These are phyloP conservation scores for Coregonus suidteri DNA, from an alignment of 2,797 vertebrate genomes.

Conservation along the genomic window DNA sequence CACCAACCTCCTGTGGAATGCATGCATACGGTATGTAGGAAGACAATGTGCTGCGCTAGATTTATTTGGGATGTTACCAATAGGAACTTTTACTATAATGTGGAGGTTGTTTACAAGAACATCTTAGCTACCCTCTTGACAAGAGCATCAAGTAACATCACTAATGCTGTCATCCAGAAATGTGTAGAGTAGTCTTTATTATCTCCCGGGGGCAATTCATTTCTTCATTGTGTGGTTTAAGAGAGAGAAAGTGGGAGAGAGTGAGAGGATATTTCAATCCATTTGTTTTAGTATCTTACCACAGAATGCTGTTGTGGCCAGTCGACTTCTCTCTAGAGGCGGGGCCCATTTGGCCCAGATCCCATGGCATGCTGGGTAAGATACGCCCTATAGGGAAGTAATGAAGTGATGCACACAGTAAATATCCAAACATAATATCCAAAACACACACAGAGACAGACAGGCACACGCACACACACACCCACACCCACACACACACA, in stretches of 20 bases:
- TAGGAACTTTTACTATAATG: too few species aligned
- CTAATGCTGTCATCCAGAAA: neutral
- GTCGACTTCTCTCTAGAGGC: constrained; percentile 81
- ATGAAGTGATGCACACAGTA: constrained; percentile 8
- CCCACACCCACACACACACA: constrained; percentile 9
- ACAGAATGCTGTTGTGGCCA: constrained; percentile 86
- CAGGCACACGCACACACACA: neutral
- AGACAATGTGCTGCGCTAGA: too few species aligned
- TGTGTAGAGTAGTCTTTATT: too few species aligned
- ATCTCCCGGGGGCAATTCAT: too few species aligned
- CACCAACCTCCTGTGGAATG: too few species aligned
- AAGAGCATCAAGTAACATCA: neutral
- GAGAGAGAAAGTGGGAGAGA: neutral
- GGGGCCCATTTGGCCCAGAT: constrained; percentile 90
- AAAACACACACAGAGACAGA: neutral
- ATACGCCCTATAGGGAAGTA: constrained; percentile 74
- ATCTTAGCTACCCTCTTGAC: neutral
- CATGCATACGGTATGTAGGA: too few species aligned
- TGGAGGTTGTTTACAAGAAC: neutral
- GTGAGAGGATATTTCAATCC: neutral
- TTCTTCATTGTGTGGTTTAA: neutral
- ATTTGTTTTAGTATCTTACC: constrained; percentile 64
- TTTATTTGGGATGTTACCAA: too few species aligned
- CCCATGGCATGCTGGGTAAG: constrained; percentile 85
- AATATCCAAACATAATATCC: neutral